phyloP scores from a whole-genome alignment of 2,113 vertebrate genomes.

The mouse (Mus musculus) region DNA sequence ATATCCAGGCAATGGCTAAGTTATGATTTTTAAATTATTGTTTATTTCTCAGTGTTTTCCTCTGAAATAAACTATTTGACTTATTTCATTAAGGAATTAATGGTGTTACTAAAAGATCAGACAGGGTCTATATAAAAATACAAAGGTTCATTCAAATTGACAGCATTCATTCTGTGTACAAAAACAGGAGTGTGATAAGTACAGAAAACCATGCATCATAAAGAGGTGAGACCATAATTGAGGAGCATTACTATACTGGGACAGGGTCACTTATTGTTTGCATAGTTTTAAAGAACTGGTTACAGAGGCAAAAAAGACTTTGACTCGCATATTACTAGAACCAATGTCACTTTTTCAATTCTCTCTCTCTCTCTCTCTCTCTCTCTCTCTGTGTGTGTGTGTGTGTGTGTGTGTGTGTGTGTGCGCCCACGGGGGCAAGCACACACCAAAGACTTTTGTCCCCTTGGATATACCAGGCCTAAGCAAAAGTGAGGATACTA shows the following conservation, averaged over 20 bases:
- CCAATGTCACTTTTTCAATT: not conserved
- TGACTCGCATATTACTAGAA: not conserved
- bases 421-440: not conserved
- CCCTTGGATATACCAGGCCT: not conserved
- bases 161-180: not conserved
- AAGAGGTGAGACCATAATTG: not conserved
- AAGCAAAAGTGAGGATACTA: not conserved
- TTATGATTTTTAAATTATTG: not conserved
- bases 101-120: not conserved
- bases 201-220: not conserved
- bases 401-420: not conserved
- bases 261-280: not conserved
- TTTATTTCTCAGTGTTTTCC: not conserved
- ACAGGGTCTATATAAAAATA: not conserved
- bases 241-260: not conserved
- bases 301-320: accelerated
- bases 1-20: not conserved
- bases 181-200: not conserved
- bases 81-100: not conserved
- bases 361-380: too few relatives aligned
- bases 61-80: not conserved
- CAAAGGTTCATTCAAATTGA: not conserved
- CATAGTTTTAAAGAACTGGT: not conserved
- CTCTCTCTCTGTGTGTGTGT: not conserved
- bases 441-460: accelerated